Evolutionary conservation across 2,888 invertebrate species (phyloP), one percentile per base, ranked within the genome.

Genomic region (Bombyx huttoni): DNA sequence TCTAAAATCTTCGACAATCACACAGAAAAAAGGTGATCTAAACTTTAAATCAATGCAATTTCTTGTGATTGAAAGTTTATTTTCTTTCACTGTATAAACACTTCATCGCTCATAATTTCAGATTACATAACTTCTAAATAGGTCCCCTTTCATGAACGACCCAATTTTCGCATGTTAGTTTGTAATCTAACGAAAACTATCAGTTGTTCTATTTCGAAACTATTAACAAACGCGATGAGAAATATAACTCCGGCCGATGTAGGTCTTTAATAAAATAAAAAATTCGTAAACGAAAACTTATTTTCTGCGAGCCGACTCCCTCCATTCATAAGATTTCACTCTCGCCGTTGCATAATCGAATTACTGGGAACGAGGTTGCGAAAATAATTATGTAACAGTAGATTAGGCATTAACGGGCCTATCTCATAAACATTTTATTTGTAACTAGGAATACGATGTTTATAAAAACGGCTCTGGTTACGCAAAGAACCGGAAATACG

Each of bases 291-390:
- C 64, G 64, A 78, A 73, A 72, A 75, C 71, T n/a, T 72, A 75
- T 73, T 40, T 40, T 67, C 68, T 66, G 63, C 55, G 56, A 57
- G 55, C 67, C 68, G 69, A 70, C 70, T 73, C 65, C 79, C 70
- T 73, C 64, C 79, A 81, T 80, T 81, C 76, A 80, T 75, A 78
- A 80, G 78, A 77, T 68, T 72, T 73, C 71, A 66, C 65, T 65
- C 67, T 58, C 61, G 61, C 60, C 56, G 67, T 80, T 77, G 70
- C 74, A 76, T 75, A 82, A 82, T 77, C 74, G 74, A 73, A 73
- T 71, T 72, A 68, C 57, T 62, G 63, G 57, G 61, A 75, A 79
- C 69, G 70, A 70, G 80, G 78, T 73, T 78, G 75, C 70, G 59
- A 65, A 62, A 62, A 54, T 59, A 61, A 56, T 64, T 65, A 65